phyloP scores from a whole-genome alignment of 2,888 invertebrate species.

The Drosophila parthenogenetica region DNA sequence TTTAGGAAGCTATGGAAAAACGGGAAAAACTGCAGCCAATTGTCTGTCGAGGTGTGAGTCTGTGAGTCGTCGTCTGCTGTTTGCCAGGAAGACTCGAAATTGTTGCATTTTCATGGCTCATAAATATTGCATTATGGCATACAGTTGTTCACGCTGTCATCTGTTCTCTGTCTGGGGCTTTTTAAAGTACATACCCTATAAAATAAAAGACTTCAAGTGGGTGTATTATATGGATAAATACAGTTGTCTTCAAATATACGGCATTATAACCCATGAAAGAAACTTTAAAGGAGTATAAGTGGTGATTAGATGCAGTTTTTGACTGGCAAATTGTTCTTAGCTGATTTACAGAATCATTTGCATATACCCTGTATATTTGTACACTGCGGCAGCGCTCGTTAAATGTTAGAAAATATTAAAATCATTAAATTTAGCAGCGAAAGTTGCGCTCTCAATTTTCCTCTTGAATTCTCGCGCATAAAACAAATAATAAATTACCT shows the following conservation, averaged over 20 bases:
- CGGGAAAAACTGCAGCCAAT: constrained; percentile 40
- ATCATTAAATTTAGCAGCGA: constrained; percentile 44
- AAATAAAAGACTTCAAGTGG: background rate
- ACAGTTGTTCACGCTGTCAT: constrained; percentile 35
- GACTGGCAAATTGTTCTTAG: too few species aligned
- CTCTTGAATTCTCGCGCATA: constrained; percentile 17
- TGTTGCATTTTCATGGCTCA: constrained; percentile 76
- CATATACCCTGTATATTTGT: background rate
- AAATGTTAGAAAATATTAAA: constrained; percentile 32
- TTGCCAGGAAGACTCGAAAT: constrained; percentile 50
- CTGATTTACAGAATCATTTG: too few species aligned
- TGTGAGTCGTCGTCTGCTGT: constrained; percentile 11
- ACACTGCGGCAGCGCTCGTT: constrained; percentile 20
- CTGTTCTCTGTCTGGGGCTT: constrained; percentile 19
- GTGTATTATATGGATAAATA: background rate
- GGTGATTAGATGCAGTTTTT: too few species aligned
- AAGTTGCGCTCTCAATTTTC: constrained; percentile 29
- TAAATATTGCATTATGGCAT: constrained; percentile 65
- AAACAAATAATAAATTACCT: constrained; percentile 34
- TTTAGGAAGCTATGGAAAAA: constrained; percentile 58
- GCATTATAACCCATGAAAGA: too few species aligned
- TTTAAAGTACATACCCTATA: constrained; percentile 1
- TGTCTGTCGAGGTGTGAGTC: constrained; percentile 43
- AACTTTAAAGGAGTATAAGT: too few species aligned
- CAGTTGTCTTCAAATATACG: too few species aligned